phyloP scores from a whole-genome alignment of 2,888 invertebrate species.

The Hirudinaria manillensis region DNA sequence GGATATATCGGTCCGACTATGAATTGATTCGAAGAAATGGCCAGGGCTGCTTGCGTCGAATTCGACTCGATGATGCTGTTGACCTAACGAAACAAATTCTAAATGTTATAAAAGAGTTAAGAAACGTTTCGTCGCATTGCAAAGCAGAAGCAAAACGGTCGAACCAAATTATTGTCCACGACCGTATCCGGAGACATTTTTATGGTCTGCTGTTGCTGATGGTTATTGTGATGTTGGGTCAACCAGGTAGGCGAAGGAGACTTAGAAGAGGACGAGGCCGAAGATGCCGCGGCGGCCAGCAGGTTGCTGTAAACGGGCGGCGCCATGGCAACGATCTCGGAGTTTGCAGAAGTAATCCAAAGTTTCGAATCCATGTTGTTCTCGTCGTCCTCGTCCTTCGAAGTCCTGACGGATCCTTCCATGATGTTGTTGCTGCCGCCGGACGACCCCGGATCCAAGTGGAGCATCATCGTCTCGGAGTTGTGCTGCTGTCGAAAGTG shows the following conservation, averaged over 20 bases:
- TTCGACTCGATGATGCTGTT: constrained; percentile 12
- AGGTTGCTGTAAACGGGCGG: constrained; percentile 25
- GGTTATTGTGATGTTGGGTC: constrained; percentile 16
- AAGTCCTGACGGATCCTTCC: not conserved
- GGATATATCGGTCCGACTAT: constrained; percentile 26
- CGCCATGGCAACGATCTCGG: not conserved
- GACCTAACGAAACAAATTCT: not conserved
- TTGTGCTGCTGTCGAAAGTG: constrained; percentile 1
- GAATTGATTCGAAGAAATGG: constrained; percentile 24
- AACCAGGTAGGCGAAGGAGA: constrained; percentile 22
- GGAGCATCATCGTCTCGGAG: constrained; percentile 7
- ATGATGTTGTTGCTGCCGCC: constrained; percentile 14
- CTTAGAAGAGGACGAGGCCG: constrained; percentile 22
- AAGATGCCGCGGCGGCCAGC: not conserved
- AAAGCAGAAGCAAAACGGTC: not conserved
- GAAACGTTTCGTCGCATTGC: too few relatives aligned
- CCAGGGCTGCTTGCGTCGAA: constrained; percentile 9
- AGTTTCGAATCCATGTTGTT: constrained; percentile 23
- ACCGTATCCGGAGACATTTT: constrained; percentile 15
- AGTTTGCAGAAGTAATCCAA: constrained; percentile 21
- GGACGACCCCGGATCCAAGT: not conserved
- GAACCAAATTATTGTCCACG: constrained; percentile 21
- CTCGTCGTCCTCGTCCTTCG: constrained; percentile 24
- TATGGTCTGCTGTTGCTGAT: constrained; percentile 20
- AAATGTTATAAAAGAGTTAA: not conserved